Evolutionary conservation across 2,113 vertebrate genomes (phyloP).

Genomic region (Microtus pennsylvanicus): DNA sequence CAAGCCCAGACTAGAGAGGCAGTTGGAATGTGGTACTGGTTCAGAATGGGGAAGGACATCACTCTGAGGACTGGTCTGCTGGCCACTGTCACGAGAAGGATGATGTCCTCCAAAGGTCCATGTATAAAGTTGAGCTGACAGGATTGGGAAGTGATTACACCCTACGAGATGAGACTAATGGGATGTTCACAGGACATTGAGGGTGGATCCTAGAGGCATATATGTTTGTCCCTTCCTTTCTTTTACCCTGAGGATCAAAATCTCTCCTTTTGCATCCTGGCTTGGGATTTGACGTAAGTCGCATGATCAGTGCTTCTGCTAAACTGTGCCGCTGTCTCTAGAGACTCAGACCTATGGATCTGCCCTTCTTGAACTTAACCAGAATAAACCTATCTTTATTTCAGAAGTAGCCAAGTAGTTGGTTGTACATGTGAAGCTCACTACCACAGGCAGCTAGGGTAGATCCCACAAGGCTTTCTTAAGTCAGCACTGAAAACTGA

Average conservation of each 20-base stretch:
- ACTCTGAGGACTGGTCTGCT: not conserved
- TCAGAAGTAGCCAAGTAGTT: not conserved
- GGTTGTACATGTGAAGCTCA: not conserved
- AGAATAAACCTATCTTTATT: not conserved
- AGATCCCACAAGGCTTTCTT: not conserved
- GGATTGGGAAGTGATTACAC: not conserved
- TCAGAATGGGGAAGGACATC: conserved; percentile 13
- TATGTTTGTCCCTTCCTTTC: not conserved
- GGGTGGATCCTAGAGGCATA: not conserved
- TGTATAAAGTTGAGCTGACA: not conserved
- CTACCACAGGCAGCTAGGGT: not conserved
- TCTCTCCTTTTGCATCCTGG: not conserved
- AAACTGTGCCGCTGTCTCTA: not conserved
- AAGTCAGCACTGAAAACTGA: not conserved
- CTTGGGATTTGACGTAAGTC: not conserved
- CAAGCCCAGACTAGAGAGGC: not conserved
- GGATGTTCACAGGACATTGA: not conserved
- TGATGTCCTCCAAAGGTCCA: not conserved
- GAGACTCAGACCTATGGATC: not conserved
- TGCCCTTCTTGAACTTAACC: not conserved
- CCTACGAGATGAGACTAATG: not conserved
- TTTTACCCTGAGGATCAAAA: not conserved
- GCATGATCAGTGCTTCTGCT: not conserved
- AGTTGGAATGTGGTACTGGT: not conserved
- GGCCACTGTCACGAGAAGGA: not conserved